phyloP scores from a whole-genome alignment of 2,888 invertebrate genomes.

The Lasioglossum zephyrum region DNA sequence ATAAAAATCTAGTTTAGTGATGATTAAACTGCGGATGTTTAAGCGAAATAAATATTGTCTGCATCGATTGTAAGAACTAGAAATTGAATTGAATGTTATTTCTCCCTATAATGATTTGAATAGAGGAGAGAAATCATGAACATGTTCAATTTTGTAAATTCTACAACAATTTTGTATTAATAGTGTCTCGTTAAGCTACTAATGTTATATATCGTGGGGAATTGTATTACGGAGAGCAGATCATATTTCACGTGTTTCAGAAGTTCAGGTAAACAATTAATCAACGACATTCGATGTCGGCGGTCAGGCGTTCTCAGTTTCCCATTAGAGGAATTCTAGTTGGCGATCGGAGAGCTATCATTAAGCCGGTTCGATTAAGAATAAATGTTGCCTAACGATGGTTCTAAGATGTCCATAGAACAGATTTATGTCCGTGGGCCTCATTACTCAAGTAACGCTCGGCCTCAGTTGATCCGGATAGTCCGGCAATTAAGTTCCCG shows the following conservation, averaged over 20 bases:
- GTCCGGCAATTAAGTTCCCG: slow-evolving; percentile 27
- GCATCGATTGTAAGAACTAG: too few relatives aligned
- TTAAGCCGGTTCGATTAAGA: neutral
- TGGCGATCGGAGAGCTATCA: neutral
- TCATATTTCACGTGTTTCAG: neutral
- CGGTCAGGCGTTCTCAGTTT: neutral
- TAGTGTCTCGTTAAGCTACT: too few relatives aligned
- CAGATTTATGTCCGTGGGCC: neutral
- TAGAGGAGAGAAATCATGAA: too few relatives aligned
- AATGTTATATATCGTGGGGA: too few relatives aligned
- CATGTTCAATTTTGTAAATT: too few relatives aligned
- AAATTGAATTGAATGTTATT: too few relatives aligned
- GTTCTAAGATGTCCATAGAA: slow-evolving; percentile 1
- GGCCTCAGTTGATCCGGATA: neutral
- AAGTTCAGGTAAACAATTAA: neutral
- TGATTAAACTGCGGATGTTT: too few relatives aligned
- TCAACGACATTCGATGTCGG: neutral
- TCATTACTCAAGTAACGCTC: neutral
- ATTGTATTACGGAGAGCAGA: neutral
- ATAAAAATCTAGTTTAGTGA: too few relatives aligned
- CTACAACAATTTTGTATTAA: too few relatives aligned
- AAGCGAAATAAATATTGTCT: too few relatives aligned
- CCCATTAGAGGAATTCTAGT: neutral
- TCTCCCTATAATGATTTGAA: too few relatives aligned
- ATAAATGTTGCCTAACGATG: neutral